Evolutionary conservation across 2,888 invertebrate genomes (phyloP), one percentile per base, ranked within the genome.

Genomic region (Nebria salina): DNA sequence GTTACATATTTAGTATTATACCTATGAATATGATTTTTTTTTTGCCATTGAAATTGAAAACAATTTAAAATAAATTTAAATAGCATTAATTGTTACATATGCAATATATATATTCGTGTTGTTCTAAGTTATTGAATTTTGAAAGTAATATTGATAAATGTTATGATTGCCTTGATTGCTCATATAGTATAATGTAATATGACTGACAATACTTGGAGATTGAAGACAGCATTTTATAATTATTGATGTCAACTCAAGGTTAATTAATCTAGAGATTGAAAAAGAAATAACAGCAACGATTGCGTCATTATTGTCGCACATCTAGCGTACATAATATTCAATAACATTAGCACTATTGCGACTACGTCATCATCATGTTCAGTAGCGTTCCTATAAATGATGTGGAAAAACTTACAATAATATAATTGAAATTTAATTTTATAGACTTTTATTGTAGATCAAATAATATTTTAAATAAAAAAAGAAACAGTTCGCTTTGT

Each of bases 211-310:
- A 73, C 34, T 13, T 70, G 20, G n/a, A 25, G 68, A 42, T 73
- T 54, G 54, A 54, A 54, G 54, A 54, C 7, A 8, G 54, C 54
- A 54, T 54, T 54, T 54, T 54, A 54, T 54, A 54, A 72, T 80
- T 68, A 80, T 72, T 80, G 75, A 65, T 75, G 80, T 80, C 80
- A 80, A 80, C 80, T 80, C 80, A 80, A 80, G 80, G 80, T 80
- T 75, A 80, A 80, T 75, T 34, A 80, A 65, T 41, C 11, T 70
- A 70, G 8, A 66, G 15, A 66, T 79, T 74, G 42, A 74, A 79
- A 79, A 42, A 79, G 75, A 74, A 43, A 74, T 79, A 74, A 68
- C 66, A 79, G 74, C 43, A 42, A 74, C 43, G 43, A 42, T 79
- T 79, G 75, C 79, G 74, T 79, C 79, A 79, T 74, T 79, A 74